phyloP scores from a whole-genome alignment of 2,888 invertebrate genomes.

The Drosophila vallismaia region DNA sequence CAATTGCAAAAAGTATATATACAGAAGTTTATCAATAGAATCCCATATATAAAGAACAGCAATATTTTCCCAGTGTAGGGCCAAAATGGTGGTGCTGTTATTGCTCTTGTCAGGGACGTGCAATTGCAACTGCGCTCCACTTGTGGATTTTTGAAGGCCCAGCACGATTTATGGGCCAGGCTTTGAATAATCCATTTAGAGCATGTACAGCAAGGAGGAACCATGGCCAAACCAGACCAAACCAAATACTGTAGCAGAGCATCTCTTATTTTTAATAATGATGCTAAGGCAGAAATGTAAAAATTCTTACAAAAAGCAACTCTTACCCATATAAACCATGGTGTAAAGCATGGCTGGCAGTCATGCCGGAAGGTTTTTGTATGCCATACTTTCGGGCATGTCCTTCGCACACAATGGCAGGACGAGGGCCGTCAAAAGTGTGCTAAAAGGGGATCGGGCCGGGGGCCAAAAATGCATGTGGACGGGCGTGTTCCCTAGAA shows the following conservation, averaged over 20 bases:
- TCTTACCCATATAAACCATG: conserved; percentile 8
- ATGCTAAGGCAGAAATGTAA: conserved; percentile 44
- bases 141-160: conserved; percentile 40
- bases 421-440: conserved; percentile 1
- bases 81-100: conserved; percentile 9
- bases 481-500: conserved; percentile 28
- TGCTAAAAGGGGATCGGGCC: background rate
- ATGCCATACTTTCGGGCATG: conserved; percentile 61
- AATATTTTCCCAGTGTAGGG: background rate
- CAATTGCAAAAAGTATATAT: background rate
- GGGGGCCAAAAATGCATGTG: conserved; percentile 12
- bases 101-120: conserved; percentile 35
- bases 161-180: conserved; percentile 48
- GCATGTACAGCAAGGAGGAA: conserved; percentile 33
- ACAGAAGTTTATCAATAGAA: background rate
- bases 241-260: conserved; percentile 7
- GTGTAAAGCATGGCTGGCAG: conserved; percentile 11
- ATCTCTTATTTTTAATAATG: conserved; percentile 68
- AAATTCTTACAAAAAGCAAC: conserved; percentile 34
- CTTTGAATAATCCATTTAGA: conserved; percentile 73
- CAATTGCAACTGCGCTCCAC: conserved; percentile 14
- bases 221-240: background rate
- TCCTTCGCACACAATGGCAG: conserved; percentile 62
- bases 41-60: too few species aligned
- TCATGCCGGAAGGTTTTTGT: conserved; percentile 37